phyloP scores from a whole-genome alignment of 1,140 invertebrate genomes.

The Nasonia longicornis region DNA sequence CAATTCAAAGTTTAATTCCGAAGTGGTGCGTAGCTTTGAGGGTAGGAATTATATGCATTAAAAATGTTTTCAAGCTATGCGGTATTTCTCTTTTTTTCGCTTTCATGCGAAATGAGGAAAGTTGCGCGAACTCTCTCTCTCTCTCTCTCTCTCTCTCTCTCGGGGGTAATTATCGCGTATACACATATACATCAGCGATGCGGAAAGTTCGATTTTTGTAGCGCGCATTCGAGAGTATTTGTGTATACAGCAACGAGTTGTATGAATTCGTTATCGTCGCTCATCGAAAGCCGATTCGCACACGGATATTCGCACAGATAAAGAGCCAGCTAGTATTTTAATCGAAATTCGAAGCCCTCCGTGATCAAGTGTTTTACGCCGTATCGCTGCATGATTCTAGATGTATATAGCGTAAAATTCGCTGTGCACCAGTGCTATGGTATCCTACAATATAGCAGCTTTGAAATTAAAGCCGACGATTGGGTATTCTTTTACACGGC shows the following conservation, averaged over 20 bases:
- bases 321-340: not conserved
- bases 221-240: not conserved
- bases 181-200: no score
- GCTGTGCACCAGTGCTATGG: no score
- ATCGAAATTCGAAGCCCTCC: not conserved
- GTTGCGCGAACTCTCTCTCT: not conserved
- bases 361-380: not conserved
- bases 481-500: not conserved
- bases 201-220: not conserved
- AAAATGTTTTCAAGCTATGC: not conserved
- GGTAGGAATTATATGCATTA: not conserved
- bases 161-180: no score
- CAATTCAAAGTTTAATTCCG: not conserved
- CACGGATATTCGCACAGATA: no score
- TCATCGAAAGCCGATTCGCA: not conserved
- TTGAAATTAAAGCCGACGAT: not conserved
- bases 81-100: not conserved
- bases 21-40: not conserved
- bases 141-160: no score
- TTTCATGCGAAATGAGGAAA: not conserved
- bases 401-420: not conserved
- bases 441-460: not conserved
- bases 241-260: not conserved
- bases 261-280: not conserved
- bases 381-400: not conserved